Base-by-base conservation (phyloP, 2,797 vertebrate species). In the Diplodus puntazzo region DNA sequence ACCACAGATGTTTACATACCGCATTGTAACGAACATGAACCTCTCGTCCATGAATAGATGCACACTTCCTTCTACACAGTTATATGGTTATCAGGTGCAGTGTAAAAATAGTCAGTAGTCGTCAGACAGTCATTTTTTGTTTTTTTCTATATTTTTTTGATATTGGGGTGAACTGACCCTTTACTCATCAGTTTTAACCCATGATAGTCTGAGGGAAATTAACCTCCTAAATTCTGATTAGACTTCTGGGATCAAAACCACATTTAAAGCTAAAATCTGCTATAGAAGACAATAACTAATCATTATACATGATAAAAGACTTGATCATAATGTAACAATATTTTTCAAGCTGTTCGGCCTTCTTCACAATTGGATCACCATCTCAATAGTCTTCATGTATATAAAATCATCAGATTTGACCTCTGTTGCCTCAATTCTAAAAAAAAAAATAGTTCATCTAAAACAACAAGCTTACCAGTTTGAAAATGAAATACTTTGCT, bases 181-280 rank as follows among this genome's bases (percentile, higher is more conserved):
- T 34, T 34, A 34, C 7, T 34, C 7, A 1, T 34, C 30, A 49
- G 4, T 53, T 70, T 49, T 2, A 0, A 57, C 49, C 46, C 45
- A 8, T 46, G 43, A 45, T 69, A 52, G 34, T 14, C 10, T 13
- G 39, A 39, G 25, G 9, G n/a, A 57, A 82, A 42, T 49, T 27
- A 50, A 62, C n/a, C 16, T 49, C 43, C 3, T 23, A 55, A 46
- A 39, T 48, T 80, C 17, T 55, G 7, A 59, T 76, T 25, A 76
- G 17, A 69, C 3, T 5, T 63, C 13, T 46, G 10, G 4, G 11
- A 14, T 39, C 1, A 30, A 68, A 77, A 63, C 13, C 46, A 52
- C 18, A 83, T 74, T 59, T 52, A 62, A 54, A 79, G 46, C 5
- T 30, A 48, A n/a, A 30, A 39, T 17, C 20, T 66, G 2, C 13